Conservation (phyloP, 2,888 invertebrate genomes). For the Drosophila formosana region DNA sequence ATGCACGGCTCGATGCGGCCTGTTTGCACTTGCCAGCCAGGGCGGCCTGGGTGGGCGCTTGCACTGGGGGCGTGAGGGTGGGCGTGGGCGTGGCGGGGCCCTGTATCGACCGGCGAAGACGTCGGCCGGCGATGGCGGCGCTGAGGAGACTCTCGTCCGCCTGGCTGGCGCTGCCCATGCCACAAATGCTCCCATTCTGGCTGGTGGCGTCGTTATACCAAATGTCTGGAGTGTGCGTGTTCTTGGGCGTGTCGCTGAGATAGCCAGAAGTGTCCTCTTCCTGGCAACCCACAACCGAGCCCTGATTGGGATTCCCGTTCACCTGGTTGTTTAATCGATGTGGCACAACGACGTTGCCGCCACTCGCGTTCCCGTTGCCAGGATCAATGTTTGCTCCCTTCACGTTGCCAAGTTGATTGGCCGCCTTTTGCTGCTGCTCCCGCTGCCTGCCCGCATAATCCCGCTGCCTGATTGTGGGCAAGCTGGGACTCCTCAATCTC, state of each 20-base stretch:
- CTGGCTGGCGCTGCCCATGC: constrained; percentile 65
- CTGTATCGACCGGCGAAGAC: constrained; percentile 74
- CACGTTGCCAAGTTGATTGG: constrained; percentile 46
- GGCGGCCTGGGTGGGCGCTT: background rate
- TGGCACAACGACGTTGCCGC: constrained; percentile 24
- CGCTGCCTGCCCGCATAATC: constrained; percentile 58
- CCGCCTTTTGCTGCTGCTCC: constrained; percentile 55
- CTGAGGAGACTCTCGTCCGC: constrained; percentile 44
- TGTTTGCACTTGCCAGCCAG: constrained; percentile 30
- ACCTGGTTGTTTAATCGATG: constrained; percentile 73
- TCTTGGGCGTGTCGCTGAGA: constrained; percentile 90
- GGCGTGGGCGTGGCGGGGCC: constrained; percentile 42
- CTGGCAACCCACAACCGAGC: constrained; percentile 82
- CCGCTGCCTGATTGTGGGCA: constrained; percentile 88
- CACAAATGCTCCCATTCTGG: constrained; percentile 76
- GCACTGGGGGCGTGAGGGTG: constrained; percentile 2
- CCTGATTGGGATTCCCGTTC: constrained; percentile 61
- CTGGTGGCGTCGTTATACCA: constrained; percentile 84
- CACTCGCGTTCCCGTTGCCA: constrained; percentile 40
- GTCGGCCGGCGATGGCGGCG: constrained; percentile 35
- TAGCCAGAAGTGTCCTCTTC: constrained; percentile 94
- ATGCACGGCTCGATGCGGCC: constrained; percentile 57
- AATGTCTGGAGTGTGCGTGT: constrained; percentile 86
- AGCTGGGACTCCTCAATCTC: constrained; percentile 88
- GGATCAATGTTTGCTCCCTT: constrained; percentile 39